phyloP scores from a whole-genome alignment of 2,888 invertebrate genomes.

The Plagiodera versicolora region DNA sequence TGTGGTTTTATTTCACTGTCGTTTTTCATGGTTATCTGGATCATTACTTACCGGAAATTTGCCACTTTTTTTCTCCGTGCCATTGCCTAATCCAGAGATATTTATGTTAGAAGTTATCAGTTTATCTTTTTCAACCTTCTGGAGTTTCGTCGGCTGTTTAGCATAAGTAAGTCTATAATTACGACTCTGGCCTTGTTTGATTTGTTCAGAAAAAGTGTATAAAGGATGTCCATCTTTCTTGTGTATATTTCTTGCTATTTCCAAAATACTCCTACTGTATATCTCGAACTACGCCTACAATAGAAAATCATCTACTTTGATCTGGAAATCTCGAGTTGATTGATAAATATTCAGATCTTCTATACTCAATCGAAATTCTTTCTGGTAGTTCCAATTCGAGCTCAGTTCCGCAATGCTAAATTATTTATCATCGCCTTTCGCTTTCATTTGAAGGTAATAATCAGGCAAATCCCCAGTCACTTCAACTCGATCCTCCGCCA shows the following conservation, averaged over 20 bases:
- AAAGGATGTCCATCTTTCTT: too few species aligned
- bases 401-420: background rate
- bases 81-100: background rate
- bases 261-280: too few species aligned
- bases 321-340: background rate
- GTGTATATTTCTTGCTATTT: too few species aligned
- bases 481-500: background rate
- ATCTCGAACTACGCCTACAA: too few species aligned
- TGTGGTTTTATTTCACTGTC: slow-evolving; percentile 42
- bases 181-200: too few species aligned
- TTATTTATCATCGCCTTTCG: background rate
- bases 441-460: background rate
- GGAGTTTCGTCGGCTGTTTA: too few species aligned
- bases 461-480: background rate
- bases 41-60: slow-evolving; percentile 23
- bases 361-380: background rate
- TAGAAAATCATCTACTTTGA: too few species aligned
- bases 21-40: slow-evolving; percentile 31
- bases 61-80: slow-evolving; percentile 37
- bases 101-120: too few species aligned
- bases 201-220: too few species aligned
- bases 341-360: background rate
- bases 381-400: background rate
- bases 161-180: too few species aligned
- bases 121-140: too few species aligned